Evolutionary conservation across 2,888 invertebrate genomes (phyloP), one percentile per base, ranked within the genome.

Genomic region (Eulithis prunata): DNA sequence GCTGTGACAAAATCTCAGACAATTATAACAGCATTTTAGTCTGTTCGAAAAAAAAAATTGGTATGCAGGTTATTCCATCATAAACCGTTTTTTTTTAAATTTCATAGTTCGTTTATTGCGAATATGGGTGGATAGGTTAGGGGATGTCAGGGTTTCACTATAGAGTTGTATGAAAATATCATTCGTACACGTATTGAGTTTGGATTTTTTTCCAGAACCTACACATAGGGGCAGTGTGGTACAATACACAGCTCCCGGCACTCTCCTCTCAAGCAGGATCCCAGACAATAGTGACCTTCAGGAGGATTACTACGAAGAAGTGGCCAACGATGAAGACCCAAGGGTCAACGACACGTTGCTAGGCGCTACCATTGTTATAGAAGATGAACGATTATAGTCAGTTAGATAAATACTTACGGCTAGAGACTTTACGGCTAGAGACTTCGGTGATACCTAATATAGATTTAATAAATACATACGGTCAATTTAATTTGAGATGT

Each of bases 161-260:
- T 32, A 32, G 32, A 32, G 4, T 32, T 32, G 32, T 32, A 32
- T 32, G 6, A 32, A 32, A 32, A 32, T 32, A 32, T 32, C 32
- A 7, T 38, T 38, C 5, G 38, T 21, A 2, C 8, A 7, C 8
- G 5, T 38, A 38, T 55, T n/a, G 11, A n/a, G 3, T 53, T 13
- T 53, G 28, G n/a, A 11, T 11, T 43, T 10, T 46, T n/a, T 62
- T 64, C 12, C 70, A 78, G 78, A 62, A 21, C 68, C 67, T 28
- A 57, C 47, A 3, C 69, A 70, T 4, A 36, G 7, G 10, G 78
- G 77, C 14, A 85, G 84, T 51, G 83, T 86, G 1, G 71, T 82
- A 3, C 85, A 82, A 70, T 64, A 64, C 55, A 70, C 71, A 0
- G 83, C 75, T 0, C 80, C 85, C 0, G 71, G 80, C 52, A 80